A percentile compares a stretch with the other conserved stretches of the same genome.
These are phyloP conservation scores for Pandion haliaetus DNA, from an alignment of 2,113 vertebrate species.

Conservation along the genomic window DNA sequence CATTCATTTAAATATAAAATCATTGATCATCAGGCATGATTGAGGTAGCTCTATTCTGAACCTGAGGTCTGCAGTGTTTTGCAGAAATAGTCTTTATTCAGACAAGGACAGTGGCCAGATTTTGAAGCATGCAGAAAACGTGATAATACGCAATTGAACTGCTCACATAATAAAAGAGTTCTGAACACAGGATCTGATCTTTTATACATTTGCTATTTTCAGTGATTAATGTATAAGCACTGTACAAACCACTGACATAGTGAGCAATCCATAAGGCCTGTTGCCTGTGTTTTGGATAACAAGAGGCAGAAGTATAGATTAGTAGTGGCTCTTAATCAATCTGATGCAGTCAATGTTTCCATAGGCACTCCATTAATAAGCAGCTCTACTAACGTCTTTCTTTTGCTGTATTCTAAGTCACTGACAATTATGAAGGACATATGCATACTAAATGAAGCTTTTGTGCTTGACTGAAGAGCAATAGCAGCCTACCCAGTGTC, in stretches of 20 bases:
- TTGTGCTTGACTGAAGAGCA: neutral
- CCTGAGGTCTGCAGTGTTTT: neutral
- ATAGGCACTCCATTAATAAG: neutral
- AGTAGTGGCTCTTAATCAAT: slow-evolving; percentile 17
- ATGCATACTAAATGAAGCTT: neutral
- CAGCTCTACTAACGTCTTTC: neutral
- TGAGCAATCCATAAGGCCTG: neutral
- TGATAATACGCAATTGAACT: neutral
- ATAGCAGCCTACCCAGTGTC: neutral
- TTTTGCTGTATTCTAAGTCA: neutral
- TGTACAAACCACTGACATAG: neutral
- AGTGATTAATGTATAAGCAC: neutral
- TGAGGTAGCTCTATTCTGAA: neutral
- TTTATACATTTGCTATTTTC: neutral
- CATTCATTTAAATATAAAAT: neutral
- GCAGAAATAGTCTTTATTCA: neutral
- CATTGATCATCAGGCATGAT: accelerated
- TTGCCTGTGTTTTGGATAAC: neutral
- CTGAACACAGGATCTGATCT: neutral
- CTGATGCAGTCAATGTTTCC: neutral
- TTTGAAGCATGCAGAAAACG: neutral
- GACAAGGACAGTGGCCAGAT: neutral
- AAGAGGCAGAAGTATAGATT: neutral
- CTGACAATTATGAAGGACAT: neutral
- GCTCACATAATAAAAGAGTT: neutral